Evolutionary conservation across 2,888 invertebrate genomes (phyloP).

Genomic region (Cosmorhoe ocellata): DNA sequence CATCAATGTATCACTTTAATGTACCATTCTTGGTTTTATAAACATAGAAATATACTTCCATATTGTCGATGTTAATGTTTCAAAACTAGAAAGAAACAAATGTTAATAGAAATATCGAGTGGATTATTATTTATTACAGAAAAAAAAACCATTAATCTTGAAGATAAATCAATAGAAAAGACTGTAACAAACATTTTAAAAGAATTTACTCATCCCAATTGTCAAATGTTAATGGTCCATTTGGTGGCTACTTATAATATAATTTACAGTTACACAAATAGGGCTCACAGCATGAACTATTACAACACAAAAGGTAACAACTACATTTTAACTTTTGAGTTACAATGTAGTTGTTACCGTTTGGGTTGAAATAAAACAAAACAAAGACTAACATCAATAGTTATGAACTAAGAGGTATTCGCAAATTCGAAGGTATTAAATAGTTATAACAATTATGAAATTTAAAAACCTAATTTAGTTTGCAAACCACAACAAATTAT

Average conservation of each 20-base stretch:
- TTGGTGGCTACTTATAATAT: slow-evolving; percentile 3
- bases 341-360: no score
- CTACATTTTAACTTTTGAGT: no score
- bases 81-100: slow-evolving; percentile 55
- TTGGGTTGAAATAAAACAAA: no score
- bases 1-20: slow-evolving; percentile 57
- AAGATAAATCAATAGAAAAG: slow-evolving; percentile 35
- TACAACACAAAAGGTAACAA: neutral
- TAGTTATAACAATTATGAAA: no score
- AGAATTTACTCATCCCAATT: slow-evolving; percentile 34
- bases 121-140: slow-evolving; percentile 22
- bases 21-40: slow-evolving; percentile 70
- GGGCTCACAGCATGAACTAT: slow-evolving; percentile 52
- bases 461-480: no score
- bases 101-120: slow-evolving; percentile 37
- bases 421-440: no score
- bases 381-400: no score
- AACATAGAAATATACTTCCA: slow-evolving; percentile 37
- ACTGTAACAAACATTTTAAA: slow-evolving; percentile 25
- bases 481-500: no score
- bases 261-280: slow-evolving; percentile 32
- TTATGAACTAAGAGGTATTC: no score
- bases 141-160: neutral
- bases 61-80: slow-evolving; percentile 41
- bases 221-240: slow-evolving; percentile 8